Base-by-base conservation (phyloP, 2,113 vertebrate genomes). In the Noturus placidus region DNA sequence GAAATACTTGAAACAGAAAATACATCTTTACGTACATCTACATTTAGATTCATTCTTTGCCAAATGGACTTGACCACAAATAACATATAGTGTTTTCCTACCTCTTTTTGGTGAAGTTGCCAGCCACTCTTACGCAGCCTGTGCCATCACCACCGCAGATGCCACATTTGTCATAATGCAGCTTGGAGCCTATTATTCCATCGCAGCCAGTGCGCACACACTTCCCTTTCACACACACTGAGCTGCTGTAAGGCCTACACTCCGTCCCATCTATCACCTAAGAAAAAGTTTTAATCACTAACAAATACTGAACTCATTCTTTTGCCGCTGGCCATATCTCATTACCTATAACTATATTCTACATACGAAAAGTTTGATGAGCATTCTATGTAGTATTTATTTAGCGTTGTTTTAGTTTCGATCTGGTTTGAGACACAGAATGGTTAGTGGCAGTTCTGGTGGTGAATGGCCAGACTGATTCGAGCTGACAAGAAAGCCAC, bases 61-160 rank as follows among this genome's bases (percentile, higher is more conserved):
- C 46, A 78, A 17, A 78, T 52, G 25, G 25, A 57, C 20, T 80
- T 80, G 78, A 56, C 52, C 52, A 33, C n/a, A 20, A 67, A 74
- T 50, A 82, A 38, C 42, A 72, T 22, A 5, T 27, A 69, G 54
- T 63, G 57, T 30, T 69, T 30, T 57, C n/a, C 42, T 91, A 99
- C 98, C 98, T 99, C 92, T 95, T 99, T 88, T 97, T 99, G 85
- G 97, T 99, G 89, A 97, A 99, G 90, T 97, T 97, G 35, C 97
- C 98, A 69, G 97, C 92, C 25, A 99, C 94, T 65, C 97, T 97
- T 5, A 98, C 93, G 85, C 98, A 99, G 82, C 96, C 96, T 30
- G 95, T 96, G 89, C 97, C 97, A 92, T 99, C 97, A 8, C 98
- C 98, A 79, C 98, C 98, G 35, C 98, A 99, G 17, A 98, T 93